Conservation (phyloP, 1,140 invertebrate genomes). For the Wasmannia auropunctata region DNA sequence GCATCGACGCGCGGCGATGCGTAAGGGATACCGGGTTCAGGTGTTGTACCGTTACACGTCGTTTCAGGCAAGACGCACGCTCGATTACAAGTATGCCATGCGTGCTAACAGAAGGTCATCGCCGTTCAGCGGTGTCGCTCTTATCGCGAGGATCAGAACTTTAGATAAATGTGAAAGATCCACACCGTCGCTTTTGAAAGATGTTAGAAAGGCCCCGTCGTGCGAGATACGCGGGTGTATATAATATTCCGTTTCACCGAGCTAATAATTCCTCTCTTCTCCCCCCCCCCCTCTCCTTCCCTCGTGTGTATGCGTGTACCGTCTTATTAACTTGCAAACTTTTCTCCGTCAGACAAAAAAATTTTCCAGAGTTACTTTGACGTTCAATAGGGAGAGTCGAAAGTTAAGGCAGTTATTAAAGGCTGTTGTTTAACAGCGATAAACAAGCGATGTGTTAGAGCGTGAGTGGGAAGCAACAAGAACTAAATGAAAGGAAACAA, state of each 20-base stretch:
- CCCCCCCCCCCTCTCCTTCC: too few species aligned
- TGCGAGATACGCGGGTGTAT: background rate
- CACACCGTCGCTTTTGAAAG: background rate
- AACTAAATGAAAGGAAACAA: too few species aligned
- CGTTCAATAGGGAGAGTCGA: background rate
- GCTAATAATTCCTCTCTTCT: background rate
- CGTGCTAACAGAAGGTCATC: conserved; percentile 34
- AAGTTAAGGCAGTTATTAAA: conserved; percentile 6
- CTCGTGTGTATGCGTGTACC: background rate
- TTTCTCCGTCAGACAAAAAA: background rate
- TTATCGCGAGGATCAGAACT: background rate
- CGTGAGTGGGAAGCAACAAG: background rate
- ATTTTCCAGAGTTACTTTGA: conserved; percentile 1
- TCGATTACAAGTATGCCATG: conserved; percentile 50
- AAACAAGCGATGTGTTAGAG: conserved; percentile 6
- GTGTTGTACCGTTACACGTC: conserved; percentile 43
- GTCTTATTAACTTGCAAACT: background rate
- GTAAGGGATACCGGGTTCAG: conserved; percentile 43
- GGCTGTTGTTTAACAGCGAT: conserved; percentile 5
- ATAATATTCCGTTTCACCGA: background rate
- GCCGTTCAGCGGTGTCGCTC: background rate
- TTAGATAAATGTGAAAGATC: background rate
- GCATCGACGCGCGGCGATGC: conserved; percentile 6
- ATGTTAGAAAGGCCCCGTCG: background rate
- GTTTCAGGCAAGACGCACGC: conserved; percentile 15